A percentile compares a stretch with the other conserved stretches of the same genome.
Conservation (phyloP, 2,797 vertebrate species). For the Scolopax bukidnonensis region DNA sequence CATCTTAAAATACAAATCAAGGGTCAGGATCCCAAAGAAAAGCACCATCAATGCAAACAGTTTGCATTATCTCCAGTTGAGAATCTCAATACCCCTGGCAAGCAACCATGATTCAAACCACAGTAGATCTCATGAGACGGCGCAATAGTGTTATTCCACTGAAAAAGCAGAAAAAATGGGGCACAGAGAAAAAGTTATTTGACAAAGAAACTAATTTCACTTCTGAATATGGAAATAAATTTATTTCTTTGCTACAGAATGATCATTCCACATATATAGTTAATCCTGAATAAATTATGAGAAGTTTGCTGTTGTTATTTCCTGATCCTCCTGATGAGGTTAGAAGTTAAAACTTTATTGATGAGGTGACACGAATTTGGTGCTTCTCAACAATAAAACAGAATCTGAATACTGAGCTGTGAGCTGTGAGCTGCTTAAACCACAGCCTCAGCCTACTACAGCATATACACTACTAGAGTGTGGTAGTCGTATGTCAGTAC, state of each 20-base stretch:
- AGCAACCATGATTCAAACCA: background rate
- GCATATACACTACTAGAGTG: background rate
- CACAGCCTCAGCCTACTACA: background rate
- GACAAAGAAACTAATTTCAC: background rate
- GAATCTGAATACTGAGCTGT: background rate
- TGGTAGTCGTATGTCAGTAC: background rate
- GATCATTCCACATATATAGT: background rate
- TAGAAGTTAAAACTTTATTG: background rate
- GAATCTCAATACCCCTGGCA: background rate
- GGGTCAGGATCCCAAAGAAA: background rate
- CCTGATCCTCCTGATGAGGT: background rate
- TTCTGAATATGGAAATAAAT: background rate
- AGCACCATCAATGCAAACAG: background rate
- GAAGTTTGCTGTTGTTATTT: background rate
- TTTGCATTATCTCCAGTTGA: background rate
- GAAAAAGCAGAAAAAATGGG: background rate
- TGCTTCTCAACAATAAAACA: background rate
- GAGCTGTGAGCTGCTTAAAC: background rate
- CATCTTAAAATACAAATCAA: background rate
- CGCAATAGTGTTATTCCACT: background rate
- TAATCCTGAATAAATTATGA: background rate
- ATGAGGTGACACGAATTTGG: background rate
- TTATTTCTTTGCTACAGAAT: background rate
- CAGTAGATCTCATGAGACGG: background rate
- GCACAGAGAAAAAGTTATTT: background rate